These are phyloP conservation scores for Drosophila obscura DNA, from an alignment of 1,140 invertebrate genomes.

Conservation along the genomic window DNA sequence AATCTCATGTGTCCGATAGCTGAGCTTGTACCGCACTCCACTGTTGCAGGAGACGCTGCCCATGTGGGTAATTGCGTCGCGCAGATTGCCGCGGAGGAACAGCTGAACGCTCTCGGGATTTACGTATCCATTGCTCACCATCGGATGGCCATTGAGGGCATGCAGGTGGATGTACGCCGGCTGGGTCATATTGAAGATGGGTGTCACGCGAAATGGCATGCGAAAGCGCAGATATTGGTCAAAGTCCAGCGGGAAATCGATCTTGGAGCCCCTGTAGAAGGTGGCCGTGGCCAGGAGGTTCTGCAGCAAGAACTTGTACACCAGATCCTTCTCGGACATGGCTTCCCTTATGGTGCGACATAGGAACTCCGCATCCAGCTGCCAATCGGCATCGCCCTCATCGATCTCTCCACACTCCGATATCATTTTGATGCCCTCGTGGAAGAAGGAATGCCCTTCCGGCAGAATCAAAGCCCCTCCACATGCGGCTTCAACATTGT, in stretches of 20 bases:
- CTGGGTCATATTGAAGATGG: constrained; percentile 51
- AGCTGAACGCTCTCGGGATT: constrained; percentile 57
- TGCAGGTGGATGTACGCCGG: constrained; percentile 56
- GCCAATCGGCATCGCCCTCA: constrained; percentile 38
- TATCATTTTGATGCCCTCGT: constrained; percentile 52
- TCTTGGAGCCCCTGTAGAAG: constrained; percentile 57
- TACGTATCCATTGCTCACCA: constrained; percentile 45
- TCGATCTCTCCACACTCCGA: constrained; percentile 54
- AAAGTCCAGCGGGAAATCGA: constrained; percentile 53
- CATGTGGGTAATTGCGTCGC: constrained; percentile 36
- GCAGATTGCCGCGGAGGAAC: constrained; percentile 47
- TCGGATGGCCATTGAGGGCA: constrained; percentile 39
- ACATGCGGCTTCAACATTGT: constrained; percentile 3
- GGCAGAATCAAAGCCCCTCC: constrained; percentile 16
- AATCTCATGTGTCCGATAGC: constrained; percentile 57
- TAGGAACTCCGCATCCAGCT: constrained; percentile 48
- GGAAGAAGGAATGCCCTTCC: constrained; percentile 44
- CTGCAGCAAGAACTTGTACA: constrained; percentile 48
- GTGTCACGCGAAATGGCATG: constrained; percentile 52
- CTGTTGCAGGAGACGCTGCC: constrained; percentile 28
- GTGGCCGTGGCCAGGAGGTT: constrained; percentile 51
- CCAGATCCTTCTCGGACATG: constrained; percentile 56
- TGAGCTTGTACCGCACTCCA: constrained; percentile 46
- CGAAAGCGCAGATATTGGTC: constrained; percentile 60
- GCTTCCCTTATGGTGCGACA: constrained; percentile 34